Conservation (phyloP, 2,113 vertebrate genomes). For the Rostratula benghalensis region DNA sequence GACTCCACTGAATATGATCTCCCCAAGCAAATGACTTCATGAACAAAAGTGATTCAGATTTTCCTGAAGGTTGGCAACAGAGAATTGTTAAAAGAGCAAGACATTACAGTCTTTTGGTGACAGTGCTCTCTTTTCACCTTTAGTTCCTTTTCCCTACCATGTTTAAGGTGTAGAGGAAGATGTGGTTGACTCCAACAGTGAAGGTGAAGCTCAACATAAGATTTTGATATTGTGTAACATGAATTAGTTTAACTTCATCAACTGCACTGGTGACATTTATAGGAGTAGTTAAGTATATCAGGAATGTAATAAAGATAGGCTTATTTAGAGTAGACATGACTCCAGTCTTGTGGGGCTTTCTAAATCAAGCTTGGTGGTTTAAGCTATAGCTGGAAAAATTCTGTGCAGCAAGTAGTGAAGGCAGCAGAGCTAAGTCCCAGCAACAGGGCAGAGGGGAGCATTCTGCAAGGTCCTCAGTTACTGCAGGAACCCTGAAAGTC, state of each 20-base stretch:
- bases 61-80: neutral
- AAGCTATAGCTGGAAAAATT: neutral
- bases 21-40: neutral
- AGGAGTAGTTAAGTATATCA: neutral
- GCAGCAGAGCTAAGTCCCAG: neutral
- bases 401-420: neutral
- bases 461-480: neutral
- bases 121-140: neutral
- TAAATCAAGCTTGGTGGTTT: neutral
- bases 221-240: neutral
- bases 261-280: neutral
- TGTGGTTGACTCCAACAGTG: neutral
- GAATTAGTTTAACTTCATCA: neutral
- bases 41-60: neutral
- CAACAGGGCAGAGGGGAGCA: neutral
- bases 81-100: neutral
- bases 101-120: rapidly evolving
- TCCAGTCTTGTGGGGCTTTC: neutral
- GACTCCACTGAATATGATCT: neutral
- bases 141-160: neutral
- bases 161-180: neutral
- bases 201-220: neutral
- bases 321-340: neutral
- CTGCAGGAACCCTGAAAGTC: neutral
- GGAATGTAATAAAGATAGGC: neutral